Percentiles rank a stretch among this genome's conserved stretches.
Evolutionary conservation across 2,113 vertebrate species (phyloP).

Genomic region (Corydoras maculifer): DNA sequence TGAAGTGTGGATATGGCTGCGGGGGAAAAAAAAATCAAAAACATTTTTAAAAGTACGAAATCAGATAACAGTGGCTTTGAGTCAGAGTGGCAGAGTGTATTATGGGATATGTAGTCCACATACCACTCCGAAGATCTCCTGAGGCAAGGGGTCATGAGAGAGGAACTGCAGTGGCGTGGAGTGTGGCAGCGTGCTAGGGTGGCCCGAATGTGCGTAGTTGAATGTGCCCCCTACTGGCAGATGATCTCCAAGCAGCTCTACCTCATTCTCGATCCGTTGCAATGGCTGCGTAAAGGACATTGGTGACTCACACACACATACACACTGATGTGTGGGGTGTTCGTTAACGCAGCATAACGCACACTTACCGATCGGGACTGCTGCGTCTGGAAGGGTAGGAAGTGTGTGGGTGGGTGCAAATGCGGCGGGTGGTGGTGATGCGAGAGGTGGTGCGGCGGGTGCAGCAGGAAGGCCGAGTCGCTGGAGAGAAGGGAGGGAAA

Average conservation of each 20-base stretch:
- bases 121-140: slow-evolving; percentile 92
- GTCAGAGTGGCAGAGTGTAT: not conserved
- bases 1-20: slow-evolving; percentile 88
- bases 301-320: not conserved
- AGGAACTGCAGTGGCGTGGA: slow-evolving; percentile 90
- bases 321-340: not conserved
- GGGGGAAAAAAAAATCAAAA: not conserved
- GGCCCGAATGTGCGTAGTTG: slow-evolving; percentile 81
- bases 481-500: slow-evolving; percentile 92
- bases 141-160: slow-evolving; percentile 87
- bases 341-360: not conserved
- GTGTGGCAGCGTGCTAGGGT: slow-evolving; percentile 81
- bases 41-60: too few relatives aligned
- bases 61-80: not conserved
- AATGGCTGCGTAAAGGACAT: slow-evolving; percentile 69
- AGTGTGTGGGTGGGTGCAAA: slow-evolving; percentile 84
- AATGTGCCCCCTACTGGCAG: slow-evolving; percentile 84
- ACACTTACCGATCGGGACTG: slow-evolving; percentile 87
- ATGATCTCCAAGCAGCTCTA: slow-evolving; percentile 90
- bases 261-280: slow-evolving; percentile 96
- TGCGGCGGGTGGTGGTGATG: slow-evolving; percentile 80
- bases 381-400: slow-evolving; percentile 92
- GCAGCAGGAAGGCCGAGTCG: slow-evolving; percentile 90
- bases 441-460: slow-evolving; percentile 85
- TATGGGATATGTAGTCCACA: slow-evolving; percentile 49